Evolutionary conservation across 2,797 vertebrate species (phyloP), one percentile per base, ranked within the genome.

Genomic region (Channa striata): DNA sequence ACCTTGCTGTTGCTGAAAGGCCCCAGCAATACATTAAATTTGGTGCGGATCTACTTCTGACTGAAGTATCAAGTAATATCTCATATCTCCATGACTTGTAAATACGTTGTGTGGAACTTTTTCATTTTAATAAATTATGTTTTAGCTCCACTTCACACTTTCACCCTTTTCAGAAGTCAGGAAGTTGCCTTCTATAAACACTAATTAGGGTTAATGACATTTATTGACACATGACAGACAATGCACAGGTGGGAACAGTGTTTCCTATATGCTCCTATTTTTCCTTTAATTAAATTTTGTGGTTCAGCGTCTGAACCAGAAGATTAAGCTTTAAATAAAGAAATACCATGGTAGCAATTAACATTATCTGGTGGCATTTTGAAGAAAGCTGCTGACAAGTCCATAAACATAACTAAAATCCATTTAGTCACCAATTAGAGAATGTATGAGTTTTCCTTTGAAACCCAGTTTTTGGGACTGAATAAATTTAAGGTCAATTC

Each of bases 401-500:
- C 16, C 0, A 33, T 8, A 23, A 10, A 36, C 12, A 2, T 8
- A 20, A 23, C 17, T 0, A 14, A 19, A 11, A 36, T n/a, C 21
- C n/a, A 2, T 23, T 39, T 21, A n/a, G 7, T 7, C 3, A 21
- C 39, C 42, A n/a, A 20, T 42, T 10, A 25, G 20, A n/a, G 7
- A 7, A 8, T 30, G 33, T 9, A 3, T 36, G 25, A 36, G 16
- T 19, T 44, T 1, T 46, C 19, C 0, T 10, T 39, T 56, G 40
- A 30, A 46, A 12, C 23, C 8, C 10, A 5, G 17, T 16, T 67
- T 12, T 60, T 47, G 16, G 14, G 17, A 11, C 25, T 37, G 52
- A 52, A 52, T 58, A 20, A 40, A 58, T 13, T 58, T 23, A 63
- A 53, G 37, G 8, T 52, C 30, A 58, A n/a, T n/a, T n/a, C n/a